Evolutionary conservation across 1,140 invertebrate genomes (phyloP).

Genomic region (Pseudobourletiella spinata): DNA sequence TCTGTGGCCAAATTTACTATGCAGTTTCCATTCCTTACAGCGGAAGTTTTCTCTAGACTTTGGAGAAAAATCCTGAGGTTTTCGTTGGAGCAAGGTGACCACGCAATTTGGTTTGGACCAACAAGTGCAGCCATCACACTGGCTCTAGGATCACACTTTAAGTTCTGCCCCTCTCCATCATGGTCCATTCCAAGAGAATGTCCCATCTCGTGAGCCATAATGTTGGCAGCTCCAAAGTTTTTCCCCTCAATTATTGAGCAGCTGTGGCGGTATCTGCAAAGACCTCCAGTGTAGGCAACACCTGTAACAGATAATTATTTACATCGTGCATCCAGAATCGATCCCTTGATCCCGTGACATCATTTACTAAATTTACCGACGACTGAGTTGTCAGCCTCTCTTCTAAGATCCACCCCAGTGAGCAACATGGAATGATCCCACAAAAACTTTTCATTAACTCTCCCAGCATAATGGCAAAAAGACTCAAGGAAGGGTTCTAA

Average conservation of each 20-base stretch:
- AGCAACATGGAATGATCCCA: background rate
- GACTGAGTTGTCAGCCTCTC: background rate
- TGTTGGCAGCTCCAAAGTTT: background rate
- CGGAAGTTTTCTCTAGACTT: no score
- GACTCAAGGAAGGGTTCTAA: background rate
- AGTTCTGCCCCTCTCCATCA: background rate
- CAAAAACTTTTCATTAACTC: background rate
- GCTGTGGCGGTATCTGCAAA: background rate
- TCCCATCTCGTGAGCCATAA: background rate
- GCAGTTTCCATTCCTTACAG: no score
- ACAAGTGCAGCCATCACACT: background rate
- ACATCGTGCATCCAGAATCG: no score
- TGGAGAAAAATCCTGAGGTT: no score
- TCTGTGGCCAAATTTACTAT: no score
- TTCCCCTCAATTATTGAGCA: background rate
- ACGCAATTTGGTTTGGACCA: background rate
- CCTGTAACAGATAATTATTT: no score
- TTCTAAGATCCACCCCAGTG: background rate
- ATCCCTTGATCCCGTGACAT: no score
- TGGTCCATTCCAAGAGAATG: background rate
- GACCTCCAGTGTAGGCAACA: background rate
- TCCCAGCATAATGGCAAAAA: background rate
- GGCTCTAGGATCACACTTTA: background rate
- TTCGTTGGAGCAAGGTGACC: background rate
- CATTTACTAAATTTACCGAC: no score